phyloP scores from a whole-genome alignment of 2,797 vertebrate species.

The Oryzias sinensis region DNA sequence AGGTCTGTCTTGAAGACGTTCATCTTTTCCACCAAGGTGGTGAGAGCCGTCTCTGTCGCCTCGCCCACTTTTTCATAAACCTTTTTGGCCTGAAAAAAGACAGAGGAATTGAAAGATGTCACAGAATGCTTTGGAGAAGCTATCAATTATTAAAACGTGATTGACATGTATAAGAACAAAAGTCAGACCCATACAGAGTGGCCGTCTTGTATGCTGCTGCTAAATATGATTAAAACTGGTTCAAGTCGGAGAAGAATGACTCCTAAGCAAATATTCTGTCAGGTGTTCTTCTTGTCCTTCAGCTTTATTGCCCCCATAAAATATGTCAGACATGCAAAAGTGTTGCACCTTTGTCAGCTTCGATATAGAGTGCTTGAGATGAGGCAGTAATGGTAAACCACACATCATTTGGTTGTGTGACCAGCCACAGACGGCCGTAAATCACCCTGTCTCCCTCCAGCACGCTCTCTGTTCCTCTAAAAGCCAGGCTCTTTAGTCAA shows the following conservation, averaged over 20 bases:
- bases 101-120: slow-evolving; percentile 1
- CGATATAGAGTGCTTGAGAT: slow-evolving; percentile 14
- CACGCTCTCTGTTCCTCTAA: slow-evolving; percentile 6
- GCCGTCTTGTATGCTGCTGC: too few species aligned
- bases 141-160: background rate
- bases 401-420: slow-evolving; percentile 42
- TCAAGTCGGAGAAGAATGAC: too few species aligned
- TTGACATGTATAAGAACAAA: too few species aligned
- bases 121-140: background rate
- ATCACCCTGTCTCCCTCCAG: slow-evolving; percentile 21
- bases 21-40: slow-evolving; percentile 85
- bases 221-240: too few species aligned
- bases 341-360: slow-evolving; percentile 8
- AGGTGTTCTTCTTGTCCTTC: too few species aligned
- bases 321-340: background rate
- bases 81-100: slow-evolving; percentile 72
- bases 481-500: slow-evolving; percentile 12
- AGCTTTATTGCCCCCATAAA: too few species aligned
- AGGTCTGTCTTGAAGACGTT: slow-evolving; percentile 81
- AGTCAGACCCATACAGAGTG: too few species aligned
- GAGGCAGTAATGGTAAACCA: slow-evolving; percentile 24
- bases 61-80: slow-evolving; percentile 85
- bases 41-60: slow-evolving; percentile 83
- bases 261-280: too few species aligned
- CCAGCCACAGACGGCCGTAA: slow-evolving; percentile 27